Conservation (phyloP, 1,140 invertebrate genomes). For the Apis laboriosa region DNA sequence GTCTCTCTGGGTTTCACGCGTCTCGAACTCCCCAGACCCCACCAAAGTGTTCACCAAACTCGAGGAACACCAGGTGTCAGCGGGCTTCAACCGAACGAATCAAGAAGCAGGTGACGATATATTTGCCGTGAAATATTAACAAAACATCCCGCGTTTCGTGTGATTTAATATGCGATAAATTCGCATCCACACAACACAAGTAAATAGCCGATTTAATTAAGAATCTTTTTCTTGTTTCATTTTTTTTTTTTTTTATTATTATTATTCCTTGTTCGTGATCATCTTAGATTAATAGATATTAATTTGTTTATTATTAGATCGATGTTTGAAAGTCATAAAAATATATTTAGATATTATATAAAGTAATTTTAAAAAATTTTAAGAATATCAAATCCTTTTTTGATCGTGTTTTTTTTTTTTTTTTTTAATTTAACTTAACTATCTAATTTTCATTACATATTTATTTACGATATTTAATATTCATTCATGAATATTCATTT, state of each 20-base stretch:
- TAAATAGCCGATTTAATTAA: too few species aligned
- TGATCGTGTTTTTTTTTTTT: too few species aligned
- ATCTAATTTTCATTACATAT: not conserved
- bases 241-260: too few species aligned
- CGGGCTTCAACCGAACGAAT: conserved; percentile 51
- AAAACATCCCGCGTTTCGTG: conserved; percentile 10
- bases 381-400: too few species aligned
- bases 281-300: too few species aligned
- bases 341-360: too few species aligned
- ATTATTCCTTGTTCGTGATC: not conserved
- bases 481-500: not conserved
- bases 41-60: conserved; percentile 58
- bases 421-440: too few species aligned
- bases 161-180: not conserved
- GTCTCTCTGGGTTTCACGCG: conserved; percentile 42
- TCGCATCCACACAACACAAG: too few species aligned
- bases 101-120: conserved; percentile 45
- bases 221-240: too few species aligned
- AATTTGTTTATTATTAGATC: too few species aligned
- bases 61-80: conserved; percentile 51
- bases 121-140: not conserved
- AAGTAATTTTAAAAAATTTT: too few species aligned
- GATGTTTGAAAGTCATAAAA: too few species aligned
- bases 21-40: conserved; percentile 53
- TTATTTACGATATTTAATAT: not conserved